Percentiles rank a stretch among this genome's conserved stretches.
Evolutionary conservation across 2,113 vertebrate species (phyloP).

Genomic region (Corythaeola cristata): DNA sequence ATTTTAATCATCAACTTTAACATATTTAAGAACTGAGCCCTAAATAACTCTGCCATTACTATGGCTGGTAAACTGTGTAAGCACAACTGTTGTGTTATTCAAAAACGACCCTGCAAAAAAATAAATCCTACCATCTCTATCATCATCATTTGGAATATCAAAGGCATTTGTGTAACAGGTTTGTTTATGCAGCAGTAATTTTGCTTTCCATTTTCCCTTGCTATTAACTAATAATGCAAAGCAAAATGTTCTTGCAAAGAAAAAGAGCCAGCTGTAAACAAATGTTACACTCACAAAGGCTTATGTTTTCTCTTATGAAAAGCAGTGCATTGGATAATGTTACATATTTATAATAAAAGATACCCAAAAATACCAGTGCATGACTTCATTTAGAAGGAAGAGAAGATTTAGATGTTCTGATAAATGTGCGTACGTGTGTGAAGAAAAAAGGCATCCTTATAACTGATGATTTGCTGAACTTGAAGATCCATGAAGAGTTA

Average conservation of each 20-base stretch:
- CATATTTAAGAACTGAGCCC: neutral
- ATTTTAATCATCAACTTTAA: constrained; percentile 31
- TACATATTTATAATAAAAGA: neutral
- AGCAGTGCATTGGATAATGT: neutral
- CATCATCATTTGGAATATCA: neutral
- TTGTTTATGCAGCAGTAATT: constrained; percentile 50
- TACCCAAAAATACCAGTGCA: neutral
- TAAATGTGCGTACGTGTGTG: neutral
- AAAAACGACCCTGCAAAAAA: neutral
- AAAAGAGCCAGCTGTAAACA: constrained; percentile 20
- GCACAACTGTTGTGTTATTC: neutral
- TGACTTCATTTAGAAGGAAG: neutral
- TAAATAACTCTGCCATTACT: constrained; percentile 25
- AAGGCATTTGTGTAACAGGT: constrained; percentile 5
- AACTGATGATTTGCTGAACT: neutral
- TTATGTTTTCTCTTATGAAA: neutral
- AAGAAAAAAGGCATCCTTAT: neutral
- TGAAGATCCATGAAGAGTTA: neutral
- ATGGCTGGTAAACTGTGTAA: neutral
- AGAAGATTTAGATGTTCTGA: neutral
- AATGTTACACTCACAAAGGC: neutral
- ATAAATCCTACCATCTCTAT: neutral
- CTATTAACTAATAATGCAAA: constrained; percentile 34
- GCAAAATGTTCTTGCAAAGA: neutral
- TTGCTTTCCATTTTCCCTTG: neutral